A percentile compares a stretch with the other conserved stretches of the same genome.
These are phyloP conservation scores for Acipenser transmontanus DNA, from an alignment of 2,797 vertebrate species.

Conservation along the genomic window DNA sequence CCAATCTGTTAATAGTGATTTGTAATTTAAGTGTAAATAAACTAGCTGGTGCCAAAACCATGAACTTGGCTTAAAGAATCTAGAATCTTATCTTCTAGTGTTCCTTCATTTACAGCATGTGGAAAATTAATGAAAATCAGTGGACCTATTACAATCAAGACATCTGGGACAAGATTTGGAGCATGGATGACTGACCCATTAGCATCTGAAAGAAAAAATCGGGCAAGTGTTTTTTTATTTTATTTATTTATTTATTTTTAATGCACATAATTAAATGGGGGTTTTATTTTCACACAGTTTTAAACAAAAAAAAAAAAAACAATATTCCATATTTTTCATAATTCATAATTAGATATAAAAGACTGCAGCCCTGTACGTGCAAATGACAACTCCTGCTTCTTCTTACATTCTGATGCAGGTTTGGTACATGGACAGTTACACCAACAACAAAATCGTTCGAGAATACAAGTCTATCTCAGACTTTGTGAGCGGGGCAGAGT, in stretches of 20 bases:
- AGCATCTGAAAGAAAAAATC: constrained; percentile 83
- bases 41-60: constrained; percentile 43
- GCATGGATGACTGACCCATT: constrained; percentile 97
- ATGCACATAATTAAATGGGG: neutral
- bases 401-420: constrained; percentile 59
- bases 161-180: constrained; percentile 93
- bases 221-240: constrained; percentile 64
- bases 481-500: constrained; percentile 83
- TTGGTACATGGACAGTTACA: constrained; percentile 98
- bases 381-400: neutral
- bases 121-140: constrained; percentile 98
- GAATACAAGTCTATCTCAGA: constrained; percentile 88
- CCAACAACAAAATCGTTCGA: constrained; percentile 92
- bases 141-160: constrained; percentile 91
- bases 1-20: constrained; percentile 12
- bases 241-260: neutral
- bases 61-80: constrained; percentile 62
- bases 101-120: constrained; percentile 83
- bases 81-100: constrained; percentile 56
- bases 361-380: no score
- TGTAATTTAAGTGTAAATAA: constrained; percentile 19
- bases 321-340: no score
- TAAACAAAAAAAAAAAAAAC: neutral
- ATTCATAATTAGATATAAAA: no score
- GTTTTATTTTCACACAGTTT: neutral